Percentiles rank a stretch among this genome's conserved stretches.
Conservation (phyloP, 2,888 invertebrate species). For the Ephialtes manifestator region DNA sequence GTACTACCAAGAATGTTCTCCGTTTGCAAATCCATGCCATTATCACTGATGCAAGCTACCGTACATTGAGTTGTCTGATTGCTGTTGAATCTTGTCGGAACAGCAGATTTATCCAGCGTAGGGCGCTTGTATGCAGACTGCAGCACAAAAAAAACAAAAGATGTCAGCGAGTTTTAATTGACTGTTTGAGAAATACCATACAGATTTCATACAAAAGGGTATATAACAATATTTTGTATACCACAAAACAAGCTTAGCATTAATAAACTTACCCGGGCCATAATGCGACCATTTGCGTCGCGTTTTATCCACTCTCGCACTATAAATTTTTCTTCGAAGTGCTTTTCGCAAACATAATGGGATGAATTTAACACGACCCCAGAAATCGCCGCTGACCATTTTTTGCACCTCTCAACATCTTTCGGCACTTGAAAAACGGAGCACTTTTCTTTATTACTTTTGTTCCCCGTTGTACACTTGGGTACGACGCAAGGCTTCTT, state of each 20-base stretch:
- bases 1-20: neutral
- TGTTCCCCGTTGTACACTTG: slow-evolving; percentile 32
- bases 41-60: neutral
- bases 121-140: neutral
- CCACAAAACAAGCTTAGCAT: neutral
- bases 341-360: slow-evolving; percentile 45
- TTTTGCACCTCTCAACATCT: slow-evolving; percentile 17
- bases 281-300: slow-evolving; percentile 18
- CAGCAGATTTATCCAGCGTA: neutral
- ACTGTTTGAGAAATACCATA: no score
- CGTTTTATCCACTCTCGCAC: slow-evolving; percentile 23
- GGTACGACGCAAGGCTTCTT: slow-evolving; percentile 29
- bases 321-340: slow-evolving; percentile 24
- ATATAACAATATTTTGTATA: no score
- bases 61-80: neutral
- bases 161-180: no score
- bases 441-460: slow-evolving; percentile 16
- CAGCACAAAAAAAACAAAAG: neutral
- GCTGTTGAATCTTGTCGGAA: neutral
- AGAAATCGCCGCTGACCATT: slow-evolving; percentile 46
- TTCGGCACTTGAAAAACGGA: slow-evolving; percentile 39
- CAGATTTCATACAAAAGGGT: no score
- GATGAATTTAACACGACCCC: slow-evolving; percentile 26
- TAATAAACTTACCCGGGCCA: slow-evolving; percentile 34
- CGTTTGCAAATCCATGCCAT: neutral